Conservation (phyloP, 2,888 invertebrate species). For the Morpho achilles region DNA sequence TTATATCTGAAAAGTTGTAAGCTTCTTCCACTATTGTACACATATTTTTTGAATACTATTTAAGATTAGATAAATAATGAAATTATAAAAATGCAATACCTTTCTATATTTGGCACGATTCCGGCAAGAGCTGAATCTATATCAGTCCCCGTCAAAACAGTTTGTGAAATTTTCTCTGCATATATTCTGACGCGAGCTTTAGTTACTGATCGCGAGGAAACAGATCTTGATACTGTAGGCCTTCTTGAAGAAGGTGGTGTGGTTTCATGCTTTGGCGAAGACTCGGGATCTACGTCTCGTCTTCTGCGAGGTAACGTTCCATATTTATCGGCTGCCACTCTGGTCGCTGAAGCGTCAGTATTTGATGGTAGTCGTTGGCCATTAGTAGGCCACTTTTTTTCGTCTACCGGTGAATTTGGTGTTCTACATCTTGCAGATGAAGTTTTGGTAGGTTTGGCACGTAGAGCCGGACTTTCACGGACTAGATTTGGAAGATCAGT, state of each 20-base stretch:
- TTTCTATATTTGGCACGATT: slow-evolving; percentile 66
- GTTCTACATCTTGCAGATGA: slow-evolving; percentile 80
- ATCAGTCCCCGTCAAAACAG: slow-evolving; percentile 85
- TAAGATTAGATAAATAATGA: too few relatives aligned
- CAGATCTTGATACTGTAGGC: slow-evolving; percentile 60
- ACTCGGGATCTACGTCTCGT: slow-evolving; percentile 82
- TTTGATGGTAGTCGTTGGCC: slow-evolving; percentile 57
- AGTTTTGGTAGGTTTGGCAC: slow-evolving; percentile 72
- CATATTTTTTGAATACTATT: too few relatives aligned
- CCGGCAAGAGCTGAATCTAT: slow-evolving; percentile 86
- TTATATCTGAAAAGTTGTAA: too few relatives aligned
- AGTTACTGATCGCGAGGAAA: slow-evolving; percentile 58
- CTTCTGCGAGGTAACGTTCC: slow-evolving; percentile 88
- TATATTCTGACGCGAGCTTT: slow-evolving; percentile 83
- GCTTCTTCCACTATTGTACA: too few relatives aligned
- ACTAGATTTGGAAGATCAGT: slow-evolving; percentile 76
- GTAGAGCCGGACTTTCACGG: slow-evolving; percentile 66
- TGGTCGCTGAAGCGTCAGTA: slow-evolving; percentile 52
- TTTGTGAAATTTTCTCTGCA: slow-evolving; percentile 88
- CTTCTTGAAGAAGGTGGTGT: slow-evolving; percentile 58
- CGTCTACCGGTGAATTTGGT: slow-evolving; percentile 82
- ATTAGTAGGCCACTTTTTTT: slow-evolving; percentile 84
- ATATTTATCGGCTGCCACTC: slow-evolving; percentile 83
- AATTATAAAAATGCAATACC: slow-evolving; percentile 35
- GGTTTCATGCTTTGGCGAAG: slow-evolving; percentile 66